Percentiles rank a stretch among this genome's conserved stretches.
phyloP scores from a whole-genome alignment of 1,140 invertebrate genomes.

The Phymorhynchus buccinoides region DNA sequence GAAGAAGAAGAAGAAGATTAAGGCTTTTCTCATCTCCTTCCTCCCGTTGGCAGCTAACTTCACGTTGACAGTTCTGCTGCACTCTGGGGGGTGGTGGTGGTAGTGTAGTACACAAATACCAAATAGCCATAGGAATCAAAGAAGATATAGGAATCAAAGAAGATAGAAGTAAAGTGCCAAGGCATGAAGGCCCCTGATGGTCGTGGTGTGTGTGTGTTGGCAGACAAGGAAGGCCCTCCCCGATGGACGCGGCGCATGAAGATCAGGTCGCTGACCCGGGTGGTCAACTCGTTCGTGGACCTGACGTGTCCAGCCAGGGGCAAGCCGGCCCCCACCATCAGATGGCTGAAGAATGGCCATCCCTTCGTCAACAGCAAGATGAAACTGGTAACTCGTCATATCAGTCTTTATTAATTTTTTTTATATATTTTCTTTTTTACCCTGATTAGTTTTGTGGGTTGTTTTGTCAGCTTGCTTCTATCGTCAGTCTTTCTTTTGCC shows the following conservation, averaged over 20 bases:
- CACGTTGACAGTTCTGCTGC: no score
- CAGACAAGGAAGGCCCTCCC: constrained; percentile 42
- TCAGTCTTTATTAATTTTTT: not conserved
- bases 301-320: constrained; percentile 81
- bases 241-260: constrained; percentile 73
- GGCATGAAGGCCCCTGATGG: not conserved
- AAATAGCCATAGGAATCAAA: no score
- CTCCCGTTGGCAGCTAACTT: no score
- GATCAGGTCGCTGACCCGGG: constrained; percentile 6
- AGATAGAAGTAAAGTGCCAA: not conserved
- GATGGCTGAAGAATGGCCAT: constrained; percentile 85
- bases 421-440: not conserved
- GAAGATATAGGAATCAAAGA: no score
- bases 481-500: not conserved
- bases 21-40: no score
- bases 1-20: no score
- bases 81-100: no score
- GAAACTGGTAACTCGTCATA: not conserved
- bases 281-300: constrained; percentile 79
- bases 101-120: no score
- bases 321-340: constrained; percentile 83
- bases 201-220: not conserved
- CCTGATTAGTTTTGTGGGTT: not conserved
- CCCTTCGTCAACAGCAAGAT: constrained; percentile 67
- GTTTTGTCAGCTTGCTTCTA: not conserved